Evolutionary conservation across 2,888 invertebrate genomes (phyloP), one percentile per base, ranked within the genome.

Genomic region (Chymomyza procnemis): DNA sequence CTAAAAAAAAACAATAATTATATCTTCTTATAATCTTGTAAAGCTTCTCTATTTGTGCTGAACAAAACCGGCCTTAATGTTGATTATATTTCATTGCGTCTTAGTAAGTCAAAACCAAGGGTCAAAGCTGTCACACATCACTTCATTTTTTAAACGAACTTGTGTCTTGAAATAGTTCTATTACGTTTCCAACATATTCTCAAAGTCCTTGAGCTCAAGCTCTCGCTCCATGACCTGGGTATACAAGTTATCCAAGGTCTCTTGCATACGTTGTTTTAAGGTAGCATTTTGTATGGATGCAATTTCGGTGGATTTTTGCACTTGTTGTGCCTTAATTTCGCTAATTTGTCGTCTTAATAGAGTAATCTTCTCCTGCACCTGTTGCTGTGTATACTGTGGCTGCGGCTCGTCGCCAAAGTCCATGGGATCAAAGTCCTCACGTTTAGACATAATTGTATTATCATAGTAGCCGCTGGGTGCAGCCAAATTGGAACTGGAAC

Each of bases 281-380:
- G 96, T 95, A 72, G 94, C 92, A 90, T 97, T 97, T 88, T 97
- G 97, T 88, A 97, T 96, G 56, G 94, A 95, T 21, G 95, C 94
- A 71, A 97, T 95, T 90, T 97, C 96, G 75, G 94, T 93, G 83
- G 97, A 96, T 74, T 96, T 97, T 80, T 95, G 94, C 64, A 94
- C 93, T 69, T 95, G 92, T 60, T 95, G 93, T 48, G 94, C 93
- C 81, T 94, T 94, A 16, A 97, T 90, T 74, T 96, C 96, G 16
- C 94, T 93, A 58, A 97, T 91, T 89, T 97, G 96, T 12, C 93
- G 91, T 62, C 94, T 93, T 2, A 97, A 90, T 76, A 95, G 94
- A 64, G 94, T 94, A 76, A 97, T 93, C 77, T 96, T 94, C 0
- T 92, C 89, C 76, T 92, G 92, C 81, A 94, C 92, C 69, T 93